These are phyloP conservation scores for Bucco capensis DNA, from an alignment of 2,113 vertebrate genomes.

Conservation along the genomic window DNA sequence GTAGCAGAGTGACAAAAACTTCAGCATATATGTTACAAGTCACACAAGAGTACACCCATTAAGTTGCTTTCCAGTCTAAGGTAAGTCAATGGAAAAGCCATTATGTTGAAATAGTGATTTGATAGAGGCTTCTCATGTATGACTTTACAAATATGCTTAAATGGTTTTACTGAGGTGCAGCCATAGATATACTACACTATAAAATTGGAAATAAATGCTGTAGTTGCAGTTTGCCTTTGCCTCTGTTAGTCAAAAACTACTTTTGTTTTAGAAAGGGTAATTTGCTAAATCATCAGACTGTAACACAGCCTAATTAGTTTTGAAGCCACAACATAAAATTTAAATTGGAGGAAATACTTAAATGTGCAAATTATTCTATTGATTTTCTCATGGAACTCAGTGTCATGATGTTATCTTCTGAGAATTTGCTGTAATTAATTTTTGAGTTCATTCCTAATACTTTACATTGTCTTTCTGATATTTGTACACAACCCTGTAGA, in stretches of 20 bases:
- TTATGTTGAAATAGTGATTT: neutral
- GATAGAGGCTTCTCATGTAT: neutral
- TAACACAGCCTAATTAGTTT: conserved; percentile 20
- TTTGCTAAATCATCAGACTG: conserved; percentile 4
- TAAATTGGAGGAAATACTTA: conserved; percentile 9
- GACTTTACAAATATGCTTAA: neutral
- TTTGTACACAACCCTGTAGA: too few species aligned
- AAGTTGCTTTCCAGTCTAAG: neutral
- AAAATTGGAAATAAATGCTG: neutral
- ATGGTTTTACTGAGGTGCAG: neutral
- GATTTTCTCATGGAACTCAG: neutral
- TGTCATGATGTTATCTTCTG: neutral
- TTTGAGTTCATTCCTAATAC: neutral
- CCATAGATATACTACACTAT: neutral
- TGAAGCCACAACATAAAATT: neutral
- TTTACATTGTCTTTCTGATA: neutral
- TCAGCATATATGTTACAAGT: neutral
- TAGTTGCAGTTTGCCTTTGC: neutral
- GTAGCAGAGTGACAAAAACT: neutral
- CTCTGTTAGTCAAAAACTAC: conserved; percentile 14
- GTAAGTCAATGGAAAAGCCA: neutral
- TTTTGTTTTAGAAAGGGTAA: conserved; percentile 10
- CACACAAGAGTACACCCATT: neutral
- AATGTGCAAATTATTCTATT: neutral
- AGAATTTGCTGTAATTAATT: neutral